Base-by-base conservation (phyloP, 2,888 invertebrate genomes). In the Agrotis puta region DNA sequence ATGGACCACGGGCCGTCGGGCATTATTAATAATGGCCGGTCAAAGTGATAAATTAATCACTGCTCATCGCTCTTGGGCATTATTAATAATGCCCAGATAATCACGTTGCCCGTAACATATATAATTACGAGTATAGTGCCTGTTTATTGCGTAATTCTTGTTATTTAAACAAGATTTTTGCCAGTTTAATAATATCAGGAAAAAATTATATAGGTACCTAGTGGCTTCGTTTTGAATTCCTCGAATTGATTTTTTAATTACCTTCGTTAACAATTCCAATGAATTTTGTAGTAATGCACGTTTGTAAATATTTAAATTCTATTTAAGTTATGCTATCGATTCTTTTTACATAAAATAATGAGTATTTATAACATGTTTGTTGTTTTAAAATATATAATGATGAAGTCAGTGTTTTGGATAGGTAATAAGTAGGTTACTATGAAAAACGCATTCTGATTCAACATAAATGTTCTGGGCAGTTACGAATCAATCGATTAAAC, bases 201-300 rank as follows among this genome's bases (percentile, higher is more conserved):
- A 64, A 33, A 48, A 11, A 5, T 27, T 27, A 27, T 33, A 11
- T 22, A n/a, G n/a, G n/a, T n/a, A 18, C 2, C 18, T 45, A 56
- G 20, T 14, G 47, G 39, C 24, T 39, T 33, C 18, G 58, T 77
- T 77, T 69, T 22, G 5, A 43, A 70, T 70, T 70, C 73, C 43
- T 11, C 43, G 70, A 77, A 70, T 2, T 27, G 7, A 3, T 14
- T 1, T 45, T 58, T 47, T 59, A 48, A 53, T 58, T 53, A 48
- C 22, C 11, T 39, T 58, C 27, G 57, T 69, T 77, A 69, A 3
- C 11, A 53, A 22, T 77, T 73, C 70, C 27, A n/a, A 27, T 48
- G 51, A 77, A 58, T 43, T 51, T 69, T 69, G 13, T 68, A 18
- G 7, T 74, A 33, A 11, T 2, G 14, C 45, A 4, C 16, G 18